These are phyloP conservation scores for Hycleus cichorii DNA, from an alignment of 1,140 invertebrate species.

Conservation along the genomic window DNA sequence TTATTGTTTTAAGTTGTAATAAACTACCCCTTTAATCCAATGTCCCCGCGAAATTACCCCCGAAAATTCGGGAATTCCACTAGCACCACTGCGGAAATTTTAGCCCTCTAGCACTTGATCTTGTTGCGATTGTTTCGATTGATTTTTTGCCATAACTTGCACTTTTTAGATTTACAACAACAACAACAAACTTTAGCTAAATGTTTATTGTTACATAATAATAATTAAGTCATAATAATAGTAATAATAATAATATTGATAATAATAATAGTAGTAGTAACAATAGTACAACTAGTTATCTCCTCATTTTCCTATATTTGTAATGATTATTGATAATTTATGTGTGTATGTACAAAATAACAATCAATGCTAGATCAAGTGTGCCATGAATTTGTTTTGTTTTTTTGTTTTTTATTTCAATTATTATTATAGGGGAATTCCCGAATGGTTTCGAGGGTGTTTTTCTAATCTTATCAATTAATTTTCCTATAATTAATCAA, in stretches of 20 bases:
- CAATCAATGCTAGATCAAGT: neutral
- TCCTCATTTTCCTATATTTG: neutral
- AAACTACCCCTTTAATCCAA: too few species aligned
- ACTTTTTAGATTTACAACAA: neutral
- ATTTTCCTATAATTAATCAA: too few species aligned
- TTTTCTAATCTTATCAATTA: too few species aligned
- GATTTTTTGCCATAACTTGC: neutral
- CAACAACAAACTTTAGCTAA: slow-evolving; percentile 15
- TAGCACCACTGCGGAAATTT: too few species aligned
- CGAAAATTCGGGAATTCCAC: too few species aligned
- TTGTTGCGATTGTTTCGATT: too few species aligned
- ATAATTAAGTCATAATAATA: slow-evolving; percentile 14
- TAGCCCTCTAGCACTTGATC: too few species aligned
- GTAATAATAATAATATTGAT: neutral
- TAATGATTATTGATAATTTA: slow-evolving; percentile 5
- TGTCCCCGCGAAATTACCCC: too few species aligned
- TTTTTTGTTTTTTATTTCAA: too few species aligned
- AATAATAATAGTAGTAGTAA: neutral
- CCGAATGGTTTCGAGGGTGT: neutral
- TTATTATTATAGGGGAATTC: neutral
- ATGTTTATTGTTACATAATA: slow-evolving; percentile 23
- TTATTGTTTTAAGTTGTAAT: neutral
- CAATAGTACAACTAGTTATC: too few species aligned
- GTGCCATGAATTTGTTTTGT: neutral
- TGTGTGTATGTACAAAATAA: slow-evolving; percentile 4